Evolutionary conservation across 2,888 invertebrate species (phyloP), one percentile per base, ranked within the genome.

Genomic region (Ephialtes manifestator): DNA sequence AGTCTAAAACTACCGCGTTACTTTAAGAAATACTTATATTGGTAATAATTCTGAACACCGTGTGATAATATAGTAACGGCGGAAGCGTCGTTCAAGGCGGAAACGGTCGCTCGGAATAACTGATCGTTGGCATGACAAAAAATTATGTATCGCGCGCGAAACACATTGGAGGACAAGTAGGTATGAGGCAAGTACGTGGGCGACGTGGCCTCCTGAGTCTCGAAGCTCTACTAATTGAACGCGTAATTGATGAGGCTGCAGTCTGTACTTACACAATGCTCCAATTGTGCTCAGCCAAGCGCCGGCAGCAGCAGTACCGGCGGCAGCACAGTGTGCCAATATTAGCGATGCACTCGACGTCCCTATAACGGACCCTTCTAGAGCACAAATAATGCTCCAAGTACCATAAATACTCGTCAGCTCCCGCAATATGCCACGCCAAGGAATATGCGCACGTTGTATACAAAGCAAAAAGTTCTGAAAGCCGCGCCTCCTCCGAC

Each of bases 271-370:
- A 91, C 90, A 91, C 91, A 91, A 91, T 91, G 91, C 91, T 91
- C 91, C 91, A 91, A 92, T 92, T 92, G 92, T 92, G 91, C 91
- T 90, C 92, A 89, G 89, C 91, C 88, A 89, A 91, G 92, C 91
- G 89, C 89, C 90, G 88, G 89, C 89, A 88, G 83, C 86, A 88
- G 87, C 79, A 63, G 76, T 72, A 76, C 13, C 71, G 80, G 74
- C 74, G 70, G 71, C 65, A 74, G 83, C 53, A 51, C 76, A 85
- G 87, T 86, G 85, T 89, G 91, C 91, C 92, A 92, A 92, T 92
- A 92, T 92, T 92, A 91, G 92, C 92, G 91, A 92, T 92, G 91
- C 92, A 91, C 92, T 92, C 92, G 91, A 92, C 90, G 88, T 91
- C 89, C 90, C 90, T 90, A 91, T 91, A 90, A 90, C 90, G 91